Evolutionary conservation across 2,113 vertebrate genomes (phyloP).

Genomic region (Rhadina sibilatrix): DNA sequence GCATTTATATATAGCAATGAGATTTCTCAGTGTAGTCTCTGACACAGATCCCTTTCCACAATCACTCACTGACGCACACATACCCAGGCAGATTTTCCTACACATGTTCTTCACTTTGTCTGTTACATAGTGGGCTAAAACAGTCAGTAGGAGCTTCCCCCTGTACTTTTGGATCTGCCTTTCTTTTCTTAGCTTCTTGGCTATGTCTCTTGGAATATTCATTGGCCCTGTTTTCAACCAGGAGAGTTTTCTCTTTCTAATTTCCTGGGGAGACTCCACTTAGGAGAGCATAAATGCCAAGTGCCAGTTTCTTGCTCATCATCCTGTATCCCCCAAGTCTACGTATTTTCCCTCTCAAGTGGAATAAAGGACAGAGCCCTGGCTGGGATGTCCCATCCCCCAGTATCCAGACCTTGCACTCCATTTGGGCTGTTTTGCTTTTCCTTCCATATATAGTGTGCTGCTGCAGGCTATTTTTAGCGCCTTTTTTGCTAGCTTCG

Average conservation of each 20-base stretch:
- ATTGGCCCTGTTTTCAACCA: background rate
- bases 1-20: background rate
- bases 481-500: constrained; percentile 69
- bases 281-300: background rate
- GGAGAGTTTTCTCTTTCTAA: background rate
- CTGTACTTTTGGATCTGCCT: background rate
- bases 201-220: background rate
- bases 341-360: background rate
- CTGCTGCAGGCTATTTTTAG: constrained; percentile 84
- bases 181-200: constrained; percentile 17
- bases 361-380: background rate
- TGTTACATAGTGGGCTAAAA: background rate
- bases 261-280: constrained; percentile 10
- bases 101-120: background rate
- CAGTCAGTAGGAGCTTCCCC: background rate
- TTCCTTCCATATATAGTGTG: constrained; percentile 82
- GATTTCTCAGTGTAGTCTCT: background rate
- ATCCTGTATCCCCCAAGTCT: background rate
- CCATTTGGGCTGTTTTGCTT: constrained; percentile 68
- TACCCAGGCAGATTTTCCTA: constrained; percentile 5
- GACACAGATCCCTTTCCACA: background rate
- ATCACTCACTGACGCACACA: background rate
- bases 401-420: constrained; percentile 52
- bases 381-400: constrained; percentile 58
- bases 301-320: background rate